These are phyloP conservation scores for Lamprologus ornatipinnis DNA, from an alignment of 2,113 vertebrate genomes.

Conservation along the genomic window DNA sequence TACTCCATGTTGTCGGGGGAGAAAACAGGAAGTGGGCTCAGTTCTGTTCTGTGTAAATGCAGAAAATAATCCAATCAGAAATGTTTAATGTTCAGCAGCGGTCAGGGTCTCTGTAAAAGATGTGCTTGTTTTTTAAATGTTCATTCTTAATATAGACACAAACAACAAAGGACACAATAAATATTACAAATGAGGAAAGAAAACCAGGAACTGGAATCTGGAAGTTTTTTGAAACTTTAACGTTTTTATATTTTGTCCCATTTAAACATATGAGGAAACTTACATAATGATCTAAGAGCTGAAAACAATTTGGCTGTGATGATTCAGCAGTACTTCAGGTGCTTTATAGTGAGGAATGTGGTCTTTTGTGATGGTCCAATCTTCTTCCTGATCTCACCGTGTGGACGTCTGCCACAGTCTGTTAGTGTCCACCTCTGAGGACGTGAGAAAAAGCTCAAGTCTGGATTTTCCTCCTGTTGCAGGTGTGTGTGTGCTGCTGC, in stretches of 20 bases:
- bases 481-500: neutral
- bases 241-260: rapidly evolving
- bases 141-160: rapidly evolving
- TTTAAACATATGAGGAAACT: rapidly evolving
- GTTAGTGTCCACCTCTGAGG: neutral
- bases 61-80: neutral
- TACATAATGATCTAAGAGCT: rapidly evolving
- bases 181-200: neutral
- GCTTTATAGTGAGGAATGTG: neutral
- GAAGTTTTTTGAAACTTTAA: neutral
- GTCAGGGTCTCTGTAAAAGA: neutral
- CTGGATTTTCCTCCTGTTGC: neutral
- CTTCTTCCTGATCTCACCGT: neutral
- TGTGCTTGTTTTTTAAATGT: neutral
- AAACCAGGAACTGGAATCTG: neutral
- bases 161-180: rapidly evolving
- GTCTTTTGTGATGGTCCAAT: rapidly evolving
- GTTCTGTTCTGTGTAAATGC: rapidly evolving
- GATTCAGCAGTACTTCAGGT: neutral
- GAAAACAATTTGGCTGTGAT: rapidly evolving
- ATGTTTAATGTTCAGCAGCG: neutral
- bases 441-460: neutral
- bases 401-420: neutral
- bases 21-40: rapidly evolving
- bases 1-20: rapidly evolving